Percentiles rank a stretch among this genome's conserved stretches.
Evolutionary conservation across 2,888 invertebrate species (phyloP).

Genomic region (Drosophila paranaensis): DNA sequence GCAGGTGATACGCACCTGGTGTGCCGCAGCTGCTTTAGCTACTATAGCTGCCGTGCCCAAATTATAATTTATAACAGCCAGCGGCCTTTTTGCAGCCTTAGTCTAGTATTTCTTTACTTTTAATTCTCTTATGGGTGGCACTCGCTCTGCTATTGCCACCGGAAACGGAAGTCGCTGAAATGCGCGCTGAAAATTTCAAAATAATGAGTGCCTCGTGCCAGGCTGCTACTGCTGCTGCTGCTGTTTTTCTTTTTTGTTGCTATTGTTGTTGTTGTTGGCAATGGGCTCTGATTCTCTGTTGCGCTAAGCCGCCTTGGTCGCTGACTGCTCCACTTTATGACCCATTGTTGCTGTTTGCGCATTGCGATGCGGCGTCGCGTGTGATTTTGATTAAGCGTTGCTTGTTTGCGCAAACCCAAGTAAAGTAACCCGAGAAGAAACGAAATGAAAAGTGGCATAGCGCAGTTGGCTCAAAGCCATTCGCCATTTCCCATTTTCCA

Average conservation of each 20-base stretch:
- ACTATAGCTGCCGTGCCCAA: conserved; percentile 52
- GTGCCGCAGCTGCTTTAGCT: conserved; percentile 45
- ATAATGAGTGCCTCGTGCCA: conserved; percentile 75
- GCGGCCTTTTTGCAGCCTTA: conserved; percentile 51
- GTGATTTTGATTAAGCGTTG: conserved; percentile 76
- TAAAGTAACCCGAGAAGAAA: conserved; percentile 24
- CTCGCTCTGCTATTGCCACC: conserved; percentile 43
- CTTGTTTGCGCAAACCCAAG: conserved; percentile 49
- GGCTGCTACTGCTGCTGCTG: conserved; percentile 1
- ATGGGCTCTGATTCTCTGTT: conserved; percentile 8
- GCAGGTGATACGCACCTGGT: conserved; percentile 77
- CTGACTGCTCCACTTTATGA: conserved; percentile 52
- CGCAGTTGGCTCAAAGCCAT: conserved; percentile 32
- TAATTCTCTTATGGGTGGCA: conserved; percentile 67
- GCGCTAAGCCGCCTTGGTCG: conserved; percentile 46
- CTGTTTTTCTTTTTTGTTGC: neutral
- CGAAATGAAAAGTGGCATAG: conserved; percentile 52
- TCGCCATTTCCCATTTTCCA: conserved; percentile 2
- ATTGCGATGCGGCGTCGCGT: conserved; percentile 71
- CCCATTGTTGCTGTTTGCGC: conserved; percentile 61
- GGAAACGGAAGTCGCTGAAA: conserved; percentile 82
- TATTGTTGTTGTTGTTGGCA: conserved; percentile 2
- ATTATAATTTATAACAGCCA: conserved; percentile 76
- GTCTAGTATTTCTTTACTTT: conserved; percentile 63
- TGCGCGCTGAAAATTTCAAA: conserved; percentile 82